Evolutionary conservation across 2,797 vertebrate species (phyloP), one percentile per base, ranked within the genome.

Genomic region (Pseudochromis fuscus): DNA sequence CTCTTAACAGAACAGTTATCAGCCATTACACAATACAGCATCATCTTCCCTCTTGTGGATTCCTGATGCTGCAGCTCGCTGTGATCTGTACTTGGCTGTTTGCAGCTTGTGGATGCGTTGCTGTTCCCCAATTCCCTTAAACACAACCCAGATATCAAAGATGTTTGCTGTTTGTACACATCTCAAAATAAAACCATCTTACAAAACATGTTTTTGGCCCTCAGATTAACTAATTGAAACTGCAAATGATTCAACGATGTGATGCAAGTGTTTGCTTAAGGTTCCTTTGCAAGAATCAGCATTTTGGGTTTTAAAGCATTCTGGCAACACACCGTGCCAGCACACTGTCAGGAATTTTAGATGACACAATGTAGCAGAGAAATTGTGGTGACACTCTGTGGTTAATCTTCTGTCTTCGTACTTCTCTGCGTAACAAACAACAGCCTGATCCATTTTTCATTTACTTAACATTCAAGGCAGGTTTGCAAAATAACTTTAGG

Each of bases 1-100:
- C 19, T 77, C 59, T 75, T 65, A 83, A 73, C 66, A 52, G 52
- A 87, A 65, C 48, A 57, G 59, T 75, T 86, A 79, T 81, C 69
- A 77, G 53, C 61, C 67, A 37, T 72, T 70, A 72, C 7, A 67
- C 37, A 74, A 55, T 53, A 16, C 64, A 63, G 52, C 28, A 27
- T 53, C 1, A 15, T 40, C 63, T 64, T 55, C 60, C 28, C 72
- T 82, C 50, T 6, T 74, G 74, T 79, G 69, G 25, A 53, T 83
- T 79, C 33, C 56, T 69, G 25, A 38, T 51, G 69, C 49, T 55
- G 12, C 4, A 50, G 3, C 61, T 62, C 35, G 2, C 46, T 66
- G 15, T 52, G 62, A 79, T 83, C 63, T 58, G 58, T 33, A 35
- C 59, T 57, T 3, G 30, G 25, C 67, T 68, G 30, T 48, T 55